phyloP scores from a whole-genome alignment of 2,797 vertebrate genomes.

The Staurois parvus region DNA sequence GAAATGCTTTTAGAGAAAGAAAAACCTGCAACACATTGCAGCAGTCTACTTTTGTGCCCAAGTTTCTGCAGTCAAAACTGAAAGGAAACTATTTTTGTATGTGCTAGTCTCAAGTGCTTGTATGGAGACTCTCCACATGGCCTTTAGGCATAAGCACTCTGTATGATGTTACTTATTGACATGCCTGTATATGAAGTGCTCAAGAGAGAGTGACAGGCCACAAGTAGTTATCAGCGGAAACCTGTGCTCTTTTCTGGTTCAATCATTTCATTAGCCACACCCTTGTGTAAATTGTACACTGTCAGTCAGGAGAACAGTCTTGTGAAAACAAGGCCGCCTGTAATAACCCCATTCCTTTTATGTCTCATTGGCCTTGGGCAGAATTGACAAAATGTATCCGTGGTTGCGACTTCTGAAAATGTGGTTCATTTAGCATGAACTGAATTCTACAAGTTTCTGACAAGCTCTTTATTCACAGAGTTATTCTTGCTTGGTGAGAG shows the following conservation, averaged over 20 bases:
- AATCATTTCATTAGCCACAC: conserved; percentile 74
- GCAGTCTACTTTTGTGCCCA: no score
- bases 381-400: conserved; percentile 69
- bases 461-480: conserved; percentile 52
- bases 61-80: not conserved
- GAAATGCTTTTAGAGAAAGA: no score
- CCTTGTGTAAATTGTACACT: conserved; percentile 74
- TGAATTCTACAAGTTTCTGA: conserved; percentile 60
- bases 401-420: conserved; percentile 64
- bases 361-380: conserved; percentile 71
- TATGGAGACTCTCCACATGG: conserved; percentile 64
- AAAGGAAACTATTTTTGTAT: conserved; percentile 38
- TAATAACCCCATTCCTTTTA: conserved; percentile 69
- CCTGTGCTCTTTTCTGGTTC: conserved; percentile 69
- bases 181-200: conserved; percentile 70
- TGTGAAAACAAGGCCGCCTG: conserved; percentile 67
- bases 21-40: no score
- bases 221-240: conserved; percentile 67
- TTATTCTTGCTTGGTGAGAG: conserved; percentile 24
- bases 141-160: conserved; percentile 69
- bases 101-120: conserved; percentile 50
- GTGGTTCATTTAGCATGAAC: conserved; percentile 64
- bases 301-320: conserved; percentile 70
- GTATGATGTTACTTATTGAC: conserved; percentile 70
- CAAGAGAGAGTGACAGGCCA: conserved; percentile 65